A percentile compares a stretch with the other conserved stretches of the same genome.
Conservation (phyloP, 2,113 vertebrate species). For the Camelus dromedarius region DNA sequence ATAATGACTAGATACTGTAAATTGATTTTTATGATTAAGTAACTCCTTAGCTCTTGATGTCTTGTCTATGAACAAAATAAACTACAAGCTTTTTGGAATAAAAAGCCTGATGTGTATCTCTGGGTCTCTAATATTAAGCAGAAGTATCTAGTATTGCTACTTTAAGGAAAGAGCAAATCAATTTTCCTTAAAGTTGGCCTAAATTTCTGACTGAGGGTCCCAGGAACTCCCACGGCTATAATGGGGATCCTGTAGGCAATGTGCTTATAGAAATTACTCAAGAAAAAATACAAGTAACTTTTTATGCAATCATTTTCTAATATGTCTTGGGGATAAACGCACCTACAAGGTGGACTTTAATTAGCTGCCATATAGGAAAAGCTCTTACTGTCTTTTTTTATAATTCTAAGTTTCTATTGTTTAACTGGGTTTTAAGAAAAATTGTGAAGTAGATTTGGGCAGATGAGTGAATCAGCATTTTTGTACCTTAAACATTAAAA, state of each 20-base stretch:
- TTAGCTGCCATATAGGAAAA: slow-evolving; percentile 16
- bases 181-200: background rate
- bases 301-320: slow-evolving; percentile 54
- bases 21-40: slow-evolving; percentile 49
- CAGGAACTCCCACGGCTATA: background rate
- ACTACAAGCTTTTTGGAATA: slow-evolving; percentile 14
- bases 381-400: background rate
- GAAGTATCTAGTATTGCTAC: background rate
- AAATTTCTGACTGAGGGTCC: background rate
- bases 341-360: slow-evolving; percentile 19
- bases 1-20: background rate
- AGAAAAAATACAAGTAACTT: slow-evolving; percentile 45
- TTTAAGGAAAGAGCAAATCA: background rate
- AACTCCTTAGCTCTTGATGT: background rate
- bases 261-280: background rate
- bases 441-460: slow-evolving; percentile 54
- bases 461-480: slow-evolving; percentile 74
- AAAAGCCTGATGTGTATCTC: slow-evolving; percentile 2
- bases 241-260: background rate
- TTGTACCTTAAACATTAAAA: slow-evolving; percentile 58
- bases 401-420: background rate
- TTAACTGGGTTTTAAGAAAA: slow-evolving; percentile 69
- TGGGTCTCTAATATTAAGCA: background rate
- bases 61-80: slow-evolving; percentile 38
- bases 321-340: slow-evolving; percentile 51